A percentile compares a stretch with the other conserved stretches of the same genome.
Evolutionary conservation across 2,888 invertebrate species (phyloP).

Genomic region (Agrotis exclamationis): DNA sequence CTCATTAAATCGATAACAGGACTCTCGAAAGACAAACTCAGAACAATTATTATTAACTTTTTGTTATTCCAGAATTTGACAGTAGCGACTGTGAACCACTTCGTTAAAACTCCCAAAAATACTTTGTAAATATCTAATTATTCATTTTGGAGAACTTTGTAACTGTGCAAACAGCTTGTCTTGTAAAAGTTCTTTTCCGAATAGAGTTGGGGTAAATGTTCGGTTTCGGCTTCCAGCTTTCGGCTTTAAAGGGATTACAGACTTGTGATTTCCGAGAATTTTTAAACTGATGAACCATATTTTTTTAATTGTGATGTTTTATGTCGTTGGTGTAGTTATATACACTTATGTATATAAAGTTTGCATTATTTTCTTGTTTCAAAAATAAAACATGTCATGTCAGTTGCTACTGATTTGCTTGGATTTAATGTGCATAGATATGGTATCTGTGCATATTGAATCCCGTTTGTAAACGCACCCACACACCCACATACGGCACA

Average conservation of each 20-base stretch:
- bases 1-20: conserved; percentile 6
- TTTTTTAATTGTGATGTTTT: neutral
- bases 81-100: conserved; percentile 32
- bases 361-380: too few species aligned
- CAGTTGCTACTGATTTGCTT: too few species aligned
- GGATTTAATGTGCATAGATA: too few species aligned
- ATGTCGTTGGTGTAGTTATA: neutral
- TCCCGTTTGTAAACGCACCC: too few species aligned
- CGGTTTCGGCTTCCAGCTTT: conserved; percentile 49
- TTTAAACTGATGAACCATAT: neutral
- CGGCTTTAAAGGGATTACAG: neutral
- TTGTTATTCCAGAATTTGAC: conserved; percentile 43
- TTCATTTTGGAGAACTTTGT: conserved; percentile 55
- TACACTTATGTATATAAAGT: too few species aligned
- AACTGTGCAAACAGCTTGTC: conserved; percentile 56
- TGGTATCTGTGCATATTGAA: too few species aligned
- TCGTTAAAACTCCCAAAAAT: conserved; percentile 53
- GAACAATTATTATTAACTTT: conserved; percentile 47
- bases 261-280: neutral
- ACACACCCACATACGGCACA: too few species aligned
- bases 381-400: too few species aligned
- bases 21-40: conserved; percentile 8
- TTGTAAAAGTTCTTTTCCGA: conserved; percentile 44
- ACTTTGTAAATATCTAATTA: conserved; percentile 57
- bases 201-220: conserved; percentile 17